These are phyloP conservation scores for Myanophis thanlyinensis DNA, from an alignment of 2,113 vertebrate genomes.

Conservation along the genomic window DNA sequence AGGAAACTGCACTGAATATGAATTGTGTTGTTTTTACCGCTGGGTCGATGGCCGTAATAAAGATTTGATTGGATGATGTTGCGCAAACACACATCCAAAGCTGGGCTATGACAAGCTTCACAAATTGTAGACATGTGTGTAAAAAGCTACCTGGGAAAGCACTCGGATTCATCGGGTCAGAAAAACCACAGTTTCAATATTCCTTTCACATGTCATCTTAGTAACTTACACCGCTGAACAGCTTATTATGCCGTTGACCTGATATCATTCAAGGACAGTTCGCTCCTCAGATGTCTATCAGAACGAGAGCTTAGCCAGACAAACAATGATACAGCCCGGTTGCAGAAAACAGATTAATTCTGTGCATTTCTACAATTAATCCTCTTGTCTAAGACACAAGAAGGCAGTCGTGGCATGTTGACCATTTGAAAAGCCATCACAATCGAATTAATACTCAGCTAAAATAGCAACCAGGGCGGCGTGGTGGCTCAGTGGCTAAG, in stretches of 20 bases:
- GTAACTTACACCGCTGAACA: neutral
- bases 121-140: neutral
- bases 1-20: neutral
- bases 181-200: slow-evolving; percentile 17
- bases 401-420: slow-evolving; percentile 40
- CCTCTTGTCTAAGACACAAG: slow-evolving; percentile 32
- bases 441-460: slow-evolving; percentile 34
- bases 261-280: slow-evolving; percentile 19
- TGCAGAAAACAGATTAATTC: slow-evolving; percentile 34
- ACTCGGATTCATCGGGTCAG: neutral
- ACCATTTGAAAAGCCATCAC: slow-evolving; percentile 40
- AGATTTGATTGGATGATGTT: neutral
- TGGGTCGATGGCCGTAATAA: neutral
- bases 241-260: slow-evolving; percentile 10
- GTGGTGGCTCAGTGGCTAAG: neutral
- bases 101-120: neutral
- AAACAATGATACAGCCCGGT: slow-evolving; percentile 11
- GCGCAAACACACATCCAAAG: neutral
- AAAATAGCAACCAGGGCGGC: slow-evolving; percentile 1
- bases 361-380: slow-evolving; percentile 53
- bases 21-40: neutral
- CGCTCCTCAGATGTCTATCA: neutral
- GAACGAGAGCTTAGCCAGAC: neutral
- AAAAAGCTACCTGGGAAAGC: neutral
- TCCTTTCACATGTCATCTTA: slow-evolving; percentile 18